phyloP scores from a whole-genome alignment of 2,797 vertebrate species.

The Hybognathus amarus region DNA sequence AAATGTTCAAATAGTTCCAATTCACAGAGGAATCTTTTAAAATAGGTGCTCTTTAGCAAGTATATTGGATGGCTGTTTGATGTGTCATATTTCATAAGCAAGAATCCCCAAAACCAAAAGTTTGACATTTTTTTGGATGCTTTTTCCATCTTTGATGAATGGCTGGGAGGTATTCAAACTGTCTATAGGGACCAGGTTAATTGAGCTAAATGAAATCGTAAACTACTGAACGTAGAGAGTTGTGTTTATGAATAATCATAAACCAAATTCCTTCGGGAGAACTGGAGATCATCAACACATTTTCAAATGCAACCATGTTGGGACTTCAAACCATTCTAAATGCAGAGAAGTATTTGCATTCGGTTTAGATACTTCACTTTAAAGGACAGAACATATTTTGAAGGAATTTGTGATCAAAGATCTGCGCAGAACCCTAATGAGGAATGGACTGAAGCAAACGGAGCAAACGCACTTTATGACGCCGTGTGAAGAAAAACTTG shows the following conservation, averaged over 20 bases:
- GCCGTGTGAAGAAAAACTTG: conserved; percentile 15
- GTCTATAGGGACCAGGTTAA: conserved; percentile 71
- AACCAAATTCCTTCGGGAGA: conserved; percentile 68
- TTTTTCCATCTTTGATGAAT: conserved; percentile 69
- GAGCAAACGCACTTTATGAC: background rate
- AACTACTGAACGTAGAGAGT: conserved; percentile 68
- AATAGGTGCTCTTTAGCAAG: conserved; percentile 56
- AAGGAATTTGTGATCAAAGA: conserved; percentile 71
- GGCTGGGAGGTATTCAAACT: conserved; percentile 59
- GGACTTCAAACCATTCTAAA: conserved; percentile 67
- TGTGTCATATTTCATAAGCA: conserved; percentile 58
- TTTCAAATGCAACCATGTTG: conserved; percentile 52
- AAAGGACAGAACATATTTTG: conserved; percentile 56
- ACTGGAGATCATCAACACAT: conserved; percentile 62
- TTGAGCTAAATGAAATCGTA: conserved; percentile 75
- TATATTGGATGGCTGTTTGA: conserved; percentile 55
- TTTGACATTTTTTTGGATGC: conserved; percentile 56
- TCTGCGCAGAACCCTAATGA: conserved; percentile 58
- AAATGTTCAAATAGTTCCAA: conserved; percentile 63
- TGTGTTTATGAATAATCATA: conserved; percentile 79
- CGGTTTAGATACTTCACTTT: conserved; percentile 44
- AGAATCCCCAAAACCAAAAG: conserved; percentile 59
- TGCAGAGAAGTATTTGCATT: conserved; percentile 64
- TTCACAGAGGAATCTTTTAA: conserved; percentile 58
- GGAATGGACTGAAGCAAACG: conserved; percentile 37